A percentile compares a stretch with the other conserved stretches of the same genome.
Conservation (phyloP, 2,797 vertebrate genomes). For the Oceanodroma leucorhoa region DNA sequence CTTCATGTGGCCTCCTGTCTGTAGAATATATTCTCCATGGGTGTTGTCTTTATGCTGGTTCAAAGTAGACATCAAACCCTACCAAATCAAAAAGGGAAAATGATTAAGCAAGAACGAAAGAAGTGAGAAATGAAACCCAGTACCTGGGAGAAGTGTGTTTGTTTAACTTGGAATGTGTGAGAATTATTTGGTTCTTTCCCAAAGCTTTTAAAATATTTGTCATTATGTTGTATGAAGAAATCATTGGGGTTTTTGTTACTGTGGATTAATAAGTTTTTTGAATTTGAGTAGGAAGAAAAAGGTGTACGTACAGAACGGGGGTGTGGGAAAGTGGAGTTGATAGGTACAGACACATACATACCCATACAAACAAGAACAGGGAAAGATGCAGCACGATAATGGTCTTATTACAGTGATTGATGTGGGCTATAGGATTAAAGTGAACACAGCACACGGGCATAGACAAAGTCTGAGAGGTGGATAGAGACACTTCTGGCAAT, state of each 20-base stretch:
- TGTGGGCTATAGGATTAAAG: background rate
- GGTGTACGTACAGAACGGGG: rapidly evolving
- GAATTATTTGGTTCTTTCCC: background rate
- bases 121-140: background rate
- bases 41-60: background rate
- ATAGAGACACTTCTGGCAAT: background rate
- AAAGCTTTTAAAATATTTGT: background rate
- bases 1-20: background rate
- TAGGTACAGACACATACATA: background rate
- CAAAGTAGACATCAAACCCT: background rate
- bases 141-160: background rate
- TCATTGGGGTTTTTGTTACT: background rate
- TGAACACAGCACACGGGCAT: background rate
- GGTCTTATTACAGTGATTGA: background rate
- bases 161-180: background rate
- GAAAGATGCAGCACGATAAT: background rate
- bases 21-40: background rate
- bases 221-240: background rate
- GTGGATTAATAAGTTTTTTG: background rate
- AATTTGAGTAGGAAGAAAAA: background rate
- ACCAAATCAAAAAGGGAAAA: background rate
- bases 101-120: background rate
- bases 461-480: background rate
- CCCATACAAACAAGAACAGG: background rate
- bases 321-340: background rate